Evolutionary conservation across 92 coral and sea anemone genomes (phyloP), one percentile per base, ranked within the genome.

Genomic region (Epizoanthus stellaris): DNA sequence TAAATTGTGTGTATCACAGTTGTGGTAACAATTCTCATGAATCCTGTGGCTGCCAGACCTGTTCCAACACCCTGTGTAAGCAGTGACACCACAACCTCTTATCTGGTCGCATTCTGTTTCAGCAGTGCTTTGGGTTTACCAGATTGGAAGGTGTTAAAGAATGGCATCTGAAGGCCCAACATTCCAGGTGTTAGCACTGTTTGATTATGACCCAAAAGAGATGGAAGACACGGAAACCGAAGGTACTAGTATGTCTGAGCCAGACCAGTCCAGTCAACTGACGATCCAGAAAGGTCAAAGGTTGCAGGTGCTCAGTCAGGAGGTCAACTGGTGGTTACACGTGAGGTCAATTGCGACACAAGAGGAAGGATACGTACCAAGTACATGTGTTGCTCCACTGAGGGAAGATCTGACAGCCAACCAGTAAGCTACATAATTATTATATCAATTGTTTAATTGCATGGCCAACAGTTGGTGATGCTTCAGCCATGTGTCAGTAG

Each of bases 341-440:
- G 80, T 74, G 40, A 77, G 53, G 57, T 77, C 82, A 38, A 25
- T 76, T n/a, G 56, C 11, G 11, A 77, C 82, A 39, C 82, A 61
- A 77, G 59, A 77, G 34, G 25, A 77, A 58, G 82, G 82, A 4
- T 77, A 39, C 10, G 10, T 77, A 61, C 82, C 82, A 3, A 95
- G 95, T 66, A 71, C 73, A 15, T 88, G 89, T 42, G 82, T 88
- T 57, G 91, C 86, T 25, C 98, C 98, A 14, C 75, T 95, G 14
- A 91, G 72, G 49, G 71, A 70, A 40, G 95, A 90, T 64, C 90
- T 95, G 17, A 76, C 89, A 15, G 12, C 63, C 49, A 87, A 91
- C 38, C 93, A 88, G 98, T 95, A 86, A 91, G 98, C 89, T 17
- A 21, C 19, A 30, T 30, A 30, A 30, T 30, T 30, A 30, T 30